These are phyloP conservation scores for Trichacis sp. DNA, from an alignment of 2,888 invertebrate genomes.

Conservation along the genomic window DNA sequence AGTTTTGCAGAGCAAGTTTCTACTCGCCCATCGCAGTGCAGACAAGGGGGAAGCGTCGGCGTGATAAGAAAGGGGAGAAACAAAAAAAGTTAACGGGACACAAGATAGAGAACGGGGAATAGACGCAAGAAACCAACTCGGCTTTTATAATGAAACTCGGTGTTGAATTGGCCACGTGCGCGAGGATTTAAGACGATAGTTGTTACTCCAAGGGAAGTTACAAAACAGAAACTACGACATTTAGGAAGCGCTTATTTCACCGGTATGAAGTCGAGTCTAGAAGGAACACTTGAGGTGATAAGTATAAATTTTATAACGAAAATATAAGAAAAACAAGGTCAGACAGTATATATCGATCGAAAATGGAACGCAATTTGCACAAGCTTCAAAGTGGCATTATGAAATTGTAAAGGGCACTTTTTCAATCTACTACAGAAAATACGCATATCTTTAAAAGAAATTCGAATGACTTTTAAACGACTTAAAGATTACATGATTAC, in stretches of 20 bases:
- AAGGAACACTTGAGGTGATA: constrained; percentile 49
- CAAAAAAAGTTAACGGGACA: constrained; percentile 21
- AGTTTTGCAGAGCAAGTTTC: constrained; percentile 17
- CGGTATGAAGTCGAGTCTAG: constrained; percentile 48
- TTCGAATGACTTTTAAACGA: no score
- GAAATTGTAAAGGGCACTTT: no score
- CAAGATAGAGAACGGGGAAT: constrained; percentile 27
- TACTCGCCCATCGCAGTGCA: constrained; percentile 15
- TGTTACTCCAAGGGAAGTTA: constrained; percentile 51
- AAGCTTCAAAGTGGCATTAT: no score
- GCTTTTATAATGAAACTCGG: constrained; percentile 51
- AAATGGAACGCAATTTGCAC: no score
- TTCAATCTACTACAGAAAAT: no score
- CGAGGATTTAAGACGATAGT: constrained; percentile 56
- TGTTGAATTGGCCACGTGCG: constrained; percentile 43
- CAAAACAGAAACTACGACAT: constrained; percentile 42
- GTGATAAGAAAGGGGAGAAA: constrained; percentile 13
- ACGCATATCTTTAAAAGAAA: no score
- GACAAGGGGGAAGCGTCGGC: constrained; percentile 5
- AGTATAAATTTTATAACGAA: no score
- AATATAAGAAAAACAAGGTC: no score
- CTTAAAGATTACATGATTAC: no score
- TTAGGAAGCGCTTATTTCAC: constrained; percentile 45
- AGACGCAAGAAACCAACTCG: constrained; percentile 44
- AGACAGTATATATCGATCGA: no score